These are phyloP conservation scores for Ormyrus pomaceus DNA, from an alignment of 2,888 invertebrate genomes.

Conservation along the genomic window DNA sequence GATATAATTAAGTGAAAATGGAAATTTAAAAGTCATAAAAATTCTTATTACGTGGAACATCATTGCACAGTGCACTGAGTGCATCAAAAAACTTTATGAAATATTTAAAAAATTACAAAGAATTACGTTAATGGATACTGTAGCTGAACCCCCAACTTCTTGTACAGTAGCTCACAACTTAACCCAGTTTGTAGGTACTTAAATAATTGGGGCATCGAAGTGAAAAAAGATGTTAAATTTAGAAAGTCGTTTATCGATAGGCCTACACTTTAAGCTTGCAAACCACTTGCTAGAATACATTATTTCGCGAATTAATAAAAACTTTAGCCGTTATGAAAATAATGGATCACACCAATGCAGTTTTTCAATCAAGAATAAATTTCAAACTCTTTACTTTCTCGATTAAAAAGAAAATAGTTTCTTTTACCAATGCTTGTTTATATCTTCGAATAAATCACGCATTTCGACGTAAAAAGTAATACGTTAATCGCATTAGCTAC, in stretches of 20 bases:
- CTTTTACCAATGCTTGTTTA: too few species aligned
- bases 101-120: constrained; percentile 16
- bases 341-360: background rate
- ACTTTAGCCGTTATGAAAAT: background rate
- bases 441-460: background rate
- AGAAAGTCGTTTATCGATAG: constrained; percentile 43
- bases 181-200: constrained; percentile 45
- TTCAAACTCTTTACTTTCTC: background rate
- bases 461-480: background rate
- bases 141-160: constrained; percentile 8
- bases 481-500: background rate
- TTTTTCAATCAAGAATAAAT: too few species aligned
- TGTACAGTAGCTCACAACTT: constrained; percentile 22
- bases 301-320: background rate
- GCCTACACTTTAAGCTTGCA: background rate
- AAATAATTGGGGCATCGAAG: constrained; percentile 47
- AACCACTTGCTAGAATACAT: constrained; percentile 5
- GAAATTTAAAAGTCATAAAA: too few species aligned
- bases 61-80: too few species aligned
- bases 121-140: constrained; percentile 4
- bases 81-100: background rate
- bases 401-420: background rate
- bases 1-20: too few species aligned
- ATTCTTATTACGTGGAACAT: too few species aligned
- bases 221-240: constrained; percentile 44